Conservation (phyloP, 2,888 invertebrate species). For the Chirona hameri region DNA sequence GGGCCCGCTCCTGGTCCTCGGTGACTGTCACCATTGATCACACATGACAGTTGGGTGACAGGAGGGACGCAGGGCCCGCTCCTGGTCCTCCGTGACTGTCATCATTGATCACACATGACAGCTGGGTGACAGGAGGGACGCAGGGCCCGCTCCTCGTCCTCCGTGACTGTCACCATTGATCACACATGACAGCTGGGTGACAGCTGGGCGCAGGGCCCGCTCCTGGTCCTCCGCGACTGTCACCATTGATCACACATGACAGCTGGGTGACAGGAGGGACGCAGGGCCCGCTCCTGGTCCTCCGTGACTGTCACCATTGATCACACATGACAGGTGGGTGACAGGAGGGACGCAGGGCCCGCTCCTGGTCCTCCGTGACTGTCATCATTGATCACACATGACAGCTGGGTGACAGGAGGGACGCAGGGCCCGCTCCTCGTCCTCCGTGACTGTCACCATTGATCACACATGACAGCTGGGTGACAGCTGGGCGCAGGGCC, state of each 20-base stretch:
- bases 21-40: background rate
- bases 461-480: background rate
- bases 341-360: background rate
- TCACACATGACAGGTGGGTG: background rate
- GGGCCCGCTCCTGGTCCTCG: too few species aligned
- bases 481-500: background rate
- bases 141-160: background rate
- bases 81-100: background rate
- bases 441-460: background rate
- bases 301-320: background rate
- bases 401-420: background rate
- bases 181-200: background rate
- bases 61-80: background rate
- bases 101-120: background rate
- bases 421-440: background rate
- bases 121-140: background rate
- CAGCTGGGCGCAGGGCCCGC: background rate
- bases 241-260: background rate
- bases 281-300: background rate
- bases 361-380: too few species aligned
- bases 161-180: background rate
- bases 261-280: background rate
- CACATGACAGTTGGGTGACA: background rate
- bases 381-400: background rate
- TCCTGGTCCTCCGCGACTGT: too few species aligned